Base-by-base conservation (phyloP, 2,797 vertebrate species). In the Podargus strigoides region DNA sequence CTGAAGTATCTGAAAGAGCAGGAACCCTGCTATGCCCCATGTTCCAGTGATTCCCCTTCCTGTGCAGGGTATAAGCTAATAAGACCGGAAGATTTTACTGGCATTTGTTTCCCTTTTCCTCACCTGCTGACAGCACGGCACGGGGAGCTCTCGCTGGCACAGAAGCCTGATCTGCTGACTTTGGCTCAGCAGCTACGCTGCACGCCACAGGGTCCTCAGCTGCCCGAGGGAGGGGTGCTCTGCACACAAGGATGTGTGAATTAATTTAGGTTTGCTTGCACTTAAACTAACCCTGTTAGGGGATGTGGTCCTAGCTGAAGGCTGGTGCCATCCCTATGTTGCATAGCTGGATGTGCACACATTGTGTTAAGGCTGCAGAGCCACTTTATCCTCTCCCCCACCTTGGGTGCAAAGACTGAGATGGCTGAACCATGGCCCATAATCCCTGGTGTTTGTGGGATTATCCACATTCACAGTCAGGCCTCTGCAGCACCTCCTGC, bases 391-490 rank as follows among this genome's bases (percentile, higher is more conserved):
- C 76, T 94, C 73, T 78, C 89, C 70, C 66, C 56, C 32, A n/a
- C 73, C 58, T 95, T 52, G 91, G 53, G 39, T 94, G 93, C 79
- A 41, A 81, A 94, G 91, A 12, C 79, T 10, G 87, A 85, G 72
- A 58, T 74, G 87, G 79, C 83, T 88, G 88, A 94, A 58, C 63
- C 24, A 3, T 66, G 85, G 53, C n/a, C 58, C 87, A 81, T 94
- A 96, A 94, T 95, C 94, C 73, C 76, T 67, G 89, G 58, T 90
- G 93, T 47, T 36, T 4, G 30, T 75, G 82, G 94, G 82, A 94
- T 94, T 96, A 85, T 83, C 91, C 69, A 17, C 85, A 7, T 93
- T 89, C 85, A 26, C 72, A 85, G 82, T 60, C 75, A 55, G 78
- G 60, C 64, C 89, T 93, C 87, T 84, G 89, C 85, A 89, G 87